Percentiles rank a stretch among this genome's conserved stretches.
Conservation (phyloP, 2,888 invertebrate species). For the Mamestra brassicae region DNA sequence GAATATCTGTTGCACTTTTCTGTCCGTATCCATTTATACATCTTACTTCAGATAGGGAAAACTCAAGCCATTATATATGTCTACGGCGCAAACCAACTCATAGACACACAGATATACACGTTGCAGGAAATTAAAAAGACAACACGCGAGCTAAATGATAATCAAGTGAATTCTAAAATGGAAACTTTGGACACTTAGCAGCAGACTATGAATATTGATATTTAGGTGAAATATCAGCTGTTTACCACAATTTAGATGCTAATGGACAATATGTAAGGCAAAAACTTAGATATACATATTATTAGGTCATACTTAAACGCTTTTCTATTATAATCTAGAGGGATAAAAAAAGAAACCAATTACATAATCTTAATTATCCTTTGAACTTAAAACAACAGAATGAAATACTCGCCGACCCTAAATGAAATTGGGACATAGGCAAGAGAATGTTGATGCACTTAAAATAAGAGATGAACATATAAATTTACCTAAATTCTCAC, state of each 20-base stretch:
- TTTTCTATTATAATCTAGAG: background rate
- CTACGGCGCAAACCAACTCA: slow-evolving; percentile 28
- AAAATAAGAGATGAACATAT: background rate
- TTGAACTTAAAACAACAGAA: no score
- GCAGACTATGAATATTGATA: slow-evolving; percentile 39
- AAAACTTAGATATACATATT: background rate
- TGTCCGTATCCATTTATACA: no score
- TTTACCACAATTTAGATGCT: slow-evolving; percentile 14
- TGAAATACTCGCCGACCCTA: no score
- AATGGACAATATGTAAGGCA: slow-evolving; percentile 4
- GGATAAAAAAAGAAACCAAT: background rate
- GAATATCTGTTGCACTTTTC: background rate
- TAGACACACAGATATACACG: slow-evolving; percentile 52
- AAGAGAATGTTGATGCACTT: background rate
- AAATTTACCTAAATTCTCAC: slow-evolving; percentile 2
- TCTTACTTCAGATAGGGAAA: background rate
- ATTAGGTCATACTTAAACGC: background rate
- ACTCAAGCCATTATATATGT: background rate
- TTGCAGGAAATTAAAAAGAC: slow-evolving; percentile 72
- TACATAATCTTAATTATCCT: background rate
- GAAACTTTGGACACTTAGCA: slow-evolving; percentile 33
- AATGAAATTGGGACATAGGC: no score
- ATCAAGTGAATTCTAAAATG: slow-evolving; percentile 38
- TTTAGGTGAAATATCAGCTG: slow-evolving; percentile 15
- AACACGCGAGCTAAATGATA: slow-evolving; percentile 60